Base-by-base conservation (phyloP, 2,888 invertebrate genomes). In the Hypomecis punctinalis region DNA sequence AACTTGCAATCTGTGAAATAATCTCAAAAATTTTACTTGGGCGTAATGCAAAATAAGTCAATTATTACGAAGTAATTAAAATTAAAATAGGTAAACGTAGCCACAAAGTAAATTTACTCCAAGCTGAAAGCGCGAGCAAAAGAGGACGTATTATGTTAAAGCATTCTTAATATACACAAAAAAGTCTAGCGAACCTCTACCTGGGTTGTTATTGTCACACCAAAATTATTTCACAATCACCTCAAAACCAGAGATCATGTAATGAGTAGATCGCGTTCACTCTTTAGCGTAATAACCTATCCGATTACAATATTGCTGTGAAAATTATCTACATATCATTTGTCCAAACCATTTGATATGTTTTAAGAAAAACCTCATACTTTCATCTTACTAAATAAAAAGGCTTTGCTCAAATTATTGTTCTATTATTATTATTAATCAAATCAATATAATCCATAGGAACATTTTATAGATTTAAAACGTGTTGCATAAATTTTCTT, bases 281-380 rank as follows among this genome's bases (percentile, higher is more conserved):
- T 64, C 57, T 64, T 75, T 76, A 81, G 76, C 80, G 65, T 76
- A 77, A 74, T 67, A 77, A 79, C 78, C 75, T 71, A 77, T 67
- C 74, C 9, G 13, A 68, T 63, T 65, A 60, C 66, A 69, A 67
- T 69, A 73, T 73, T 75, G 42, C 61, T 59, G 63, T 51, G 46
- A 53, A 73, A 71, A 74, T 74, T 71, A 76, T 74, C 77, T 76
- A 71, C 72, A 62, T 75, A 74, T 63, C 61, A 71, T 75, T 79
- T 80, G 78, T 78, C 78, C 75, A 82, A 80, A 79, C 70, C 80
- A 80, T 69, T 83, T 89, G 90, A 90, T 90, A 90, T 90, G 90
- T 90, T 66, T 85, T 84, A 84, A 77, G 81, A 85, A 85, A 86
- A 77, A 84, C 84, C 82, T 76, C 45, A 11, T 10, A 40, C n/a